Conservation (phyloP, 2,888 invertebrate genomes). For the Listrodromus nycthemerus region DNA sequence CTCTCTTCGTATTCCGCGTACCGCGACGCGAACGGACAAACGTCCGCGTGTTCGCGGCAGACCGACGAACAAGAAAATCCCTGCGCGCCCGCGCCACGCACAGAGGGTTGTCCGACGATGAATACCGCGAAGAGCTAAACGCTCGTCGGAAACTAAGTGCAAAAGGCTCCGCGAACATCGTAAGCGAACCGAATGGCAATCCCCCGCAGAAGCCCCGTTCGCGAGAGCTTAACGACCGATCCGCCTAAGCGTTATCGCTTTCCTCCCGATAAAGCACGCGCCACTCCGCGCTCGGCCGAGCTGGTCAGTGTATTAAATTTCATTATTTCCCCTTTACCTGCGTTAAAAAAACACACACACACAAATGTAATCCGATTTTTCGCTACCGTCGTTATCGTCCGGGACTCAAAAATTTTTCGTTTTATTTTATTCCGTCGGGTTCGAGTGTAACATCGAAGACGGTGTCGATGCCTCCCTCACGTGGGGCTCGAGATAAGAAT, state of each 20-base stretch:
- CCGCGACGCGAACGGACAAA: slow-evolving; percentile 52
- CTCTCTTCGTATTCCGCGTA: slow-evolving; percentile 51
- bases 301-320: slow-evolving; percentile 36
- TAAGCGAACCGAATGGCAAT: slow-evolving; percentile 20
- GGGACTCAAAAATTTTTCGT: background rate
- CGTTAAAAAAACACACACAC: background rate
- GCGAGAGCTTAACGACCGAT: slow-evolving; percentile 80
- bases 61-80: slow-evolving; percentile 48
- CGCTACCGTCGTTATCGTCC: background rate
- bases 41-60: slow-evolving; percentile 59
- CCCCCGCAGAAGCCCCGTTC: slow-evolving; percentile 37
- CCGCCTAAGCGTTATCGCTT: slow-evolving; percentile 82
- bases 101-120: slow-evolving; percentile 51
- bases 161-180: slow-evolving; percentile 18
- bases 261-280: slow-evolving; percentile 83
- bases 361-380: background rate
- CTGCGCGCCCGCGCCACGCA: slow-evolving; percentile 18
- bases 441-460: background rate
- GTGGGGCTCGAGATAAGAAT: slow-evolving; percentile 10
- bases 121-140: slow-evolving; percentile 55
- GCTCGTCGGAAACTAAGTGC: slow-evolving; percentile 47
- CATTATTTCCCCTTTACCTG: slow-evolving; percentile 30
- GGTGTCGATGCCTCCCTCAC: background rate
- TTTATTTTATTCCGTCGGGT: background rate
- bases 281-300: slow-evolving; percentile 69